Base-by-base conservation (phyloP, 2,888 invertebrate species). In the Ormyrus pomaceus region DNA sequence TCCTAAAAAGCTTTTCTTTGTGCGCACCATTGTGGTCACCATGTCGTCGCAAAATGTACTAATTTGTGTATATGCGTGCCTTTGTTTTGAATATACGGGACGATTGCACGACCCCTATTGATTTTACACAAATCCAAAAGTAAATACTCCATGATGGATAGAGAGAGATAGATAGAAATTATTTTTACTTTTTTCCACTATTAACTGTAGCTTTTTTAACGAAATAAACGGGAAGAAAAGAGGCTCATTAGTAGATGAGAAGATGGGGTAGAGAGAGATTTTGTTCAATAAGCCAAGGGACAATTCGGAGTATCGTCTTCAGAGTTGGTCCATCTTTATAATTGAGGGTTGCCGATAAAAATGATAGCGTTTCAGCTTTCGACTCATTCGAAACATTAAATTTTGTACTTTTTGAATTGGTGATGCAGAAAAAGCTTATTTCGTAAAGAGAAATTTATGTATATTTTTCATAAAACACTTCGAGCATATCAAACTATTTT, bases 71-170 rank as follows among this genome's bases (percentile, higher is more conserved):
- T 9, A 46, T 70, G 46, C 34, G 65, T 70, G 13, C 51, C 58
- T 62, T 6, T 68, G 53, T 55, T 64, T 59, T 51, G 65, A 56
- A 61, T 55, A 51, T 70, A n/a, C 6, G 53, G 11, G 55, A 66
- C 51, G 53, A 69, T 51, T 13, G n/a, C 51, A 64, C 58, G 46
- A 58, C 45, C 50, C 61, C 61, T 34, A 71, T 64, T 48, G 55
- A 71, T 71, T 71, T 79, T 79, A 75, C 19, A 79, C 75, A 75
- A 70, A 50, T 71, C 45, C 10, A 58, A 79, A 74, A 71, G 59
- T 62, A 75, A 55, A 64, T 58, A 19, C 68, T 55, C 9, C 55
- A 9, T 48, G 45, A 51, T 50, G 61, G 61, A 55, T 55, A 68
- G 68, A 73, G 56, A 64, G 19, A 50, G 34, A 34, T 34, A 71